Conservation (phyloP, 2,888 invertebrate genomes). For the Nesidiocoris tenuis region DNA sequence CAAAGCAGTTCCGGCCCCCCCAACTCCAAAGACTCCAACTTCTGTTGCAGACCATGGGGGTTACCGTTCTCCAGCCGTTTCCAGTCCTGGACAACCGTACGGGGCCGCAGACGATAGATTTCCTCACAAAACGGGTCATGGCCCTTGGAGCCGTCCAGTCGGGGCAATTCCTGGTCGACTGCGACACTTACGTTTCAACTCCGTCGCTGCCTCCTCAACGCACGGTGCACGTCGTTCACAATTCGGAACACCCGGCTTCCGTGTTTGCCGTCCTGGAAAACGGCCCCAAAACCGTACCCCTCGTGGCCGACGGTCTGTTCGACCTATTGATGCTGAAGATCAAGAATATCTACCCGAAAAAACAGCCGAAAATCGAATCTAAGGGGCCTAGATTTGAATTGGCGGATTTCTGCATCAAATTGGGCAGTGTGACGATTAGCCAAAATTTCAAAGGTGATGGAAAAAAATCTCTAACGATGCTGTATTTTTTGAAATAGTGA, state of each 20-base stretch:
- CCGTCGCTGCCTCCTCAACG: constrained; percentile 73
- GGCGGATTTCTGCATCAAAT: constrained; percentile 89
- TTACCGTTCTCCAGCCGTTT: constrained; percentile 68
- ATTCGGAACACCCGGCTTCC: constrained; percentile 92
- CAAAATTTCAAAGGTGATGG: constrained; percentile 84
- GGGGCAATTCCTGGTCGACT: constrained; percentile 91
- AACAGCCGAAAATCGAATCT: constrained; percentile 81
- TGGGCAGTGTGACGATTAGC: constrained; percentile 89
- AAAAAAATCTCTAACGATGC: background rate
- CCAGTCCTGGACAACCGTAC: constrained; percentile 85
- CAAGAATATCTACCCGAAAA: constrained; percentile 83
- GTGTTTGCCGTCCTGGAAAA: constrained; percentile 89
- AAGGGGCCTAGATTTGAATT: constrained; percentile 85
- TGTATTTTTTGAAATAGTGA: too few relatives aligned
- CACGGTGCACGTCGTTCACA: constrained; percentile 89
- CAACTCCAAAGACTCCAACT: too few relatives aligned
- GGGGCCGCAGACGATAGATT: constrained; percentile 86
- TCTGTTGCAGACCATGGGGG: too few relatives aligned
- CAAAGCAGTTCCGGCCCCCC: too few relatives aligned
- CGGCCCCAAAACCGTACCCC: constrained; percentile 78
- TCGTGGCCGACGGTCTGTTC: constrained; percentile 87
- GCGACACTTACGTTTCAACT: constrained; percentile 85
- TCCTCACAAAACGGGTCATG: constrained; percentile 78
- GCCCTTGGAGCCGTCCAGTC: constrained; percentile 83
- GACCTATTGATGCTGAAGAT: constrained; percentile 89